Evolutionary conservation across 2,113 vertebrate species (phyloP), one percentile per base, ranked within the genome.

Genomic region (Sinocyclocheilus rhinocerous): DNA sequence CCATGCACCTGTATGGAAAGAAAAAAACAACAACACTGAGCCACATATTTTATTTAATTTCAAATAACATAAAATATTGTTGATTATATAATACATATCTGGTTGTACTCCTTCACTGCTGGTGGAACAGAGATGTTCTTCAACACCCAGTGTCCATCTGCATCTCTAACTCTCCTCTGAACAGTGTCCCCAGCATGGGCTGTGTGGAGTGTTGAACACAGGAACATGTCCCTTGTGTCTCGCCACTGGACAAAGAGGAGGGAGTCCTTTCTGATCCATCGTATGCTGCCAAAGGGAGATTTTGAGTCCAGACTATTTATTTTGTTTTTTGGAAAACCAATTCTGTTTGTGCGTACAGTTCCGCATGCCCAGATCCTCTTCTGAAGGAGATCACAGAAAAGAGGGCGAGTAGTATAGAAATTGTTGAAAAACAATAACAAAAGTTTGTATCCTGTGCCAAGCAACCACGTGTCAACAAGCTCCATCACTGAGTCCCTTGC

Each of bases 51-150:
- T 9, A 70, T 72, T 10, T 72, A 0, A 22, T 39, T 72, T 72
- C 69, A 72, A 39, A 72, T 39, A 39, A 1, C 18, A 72, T 72
- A 39, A 72, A 72, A 39, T 16, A 72, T 39, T 11, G 33, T 72
- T 72, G 69, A 72, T 20, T 72, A 36, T 70, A 36, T 70, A 39
- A 72, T 15, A 22, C 69, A 22, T 72, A 72, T 33, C 33, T 8
- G 18, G 69, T 22, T 72, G 69, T 72, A 72, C 69, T 72, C 33
- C 36, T 72, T 72, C 69, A 72, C 69, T 42, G 69, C 69, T 42
- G 69, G 69, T 72, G 69, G 69, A 72, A 42, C 4, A 42, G 36
- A 72, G 36, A 72, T 72, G 69, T 70, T 29, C 29, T 70, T 70
- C 67, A 70, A 36, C 67, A 70, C 29, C 67, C 67, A 36, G 67